These are phyloP conservation scores for Mesaphorura yosii DNA, from an alignment of 1,140 invertebrate genomes.

Conservation along the genomic window DNA sequence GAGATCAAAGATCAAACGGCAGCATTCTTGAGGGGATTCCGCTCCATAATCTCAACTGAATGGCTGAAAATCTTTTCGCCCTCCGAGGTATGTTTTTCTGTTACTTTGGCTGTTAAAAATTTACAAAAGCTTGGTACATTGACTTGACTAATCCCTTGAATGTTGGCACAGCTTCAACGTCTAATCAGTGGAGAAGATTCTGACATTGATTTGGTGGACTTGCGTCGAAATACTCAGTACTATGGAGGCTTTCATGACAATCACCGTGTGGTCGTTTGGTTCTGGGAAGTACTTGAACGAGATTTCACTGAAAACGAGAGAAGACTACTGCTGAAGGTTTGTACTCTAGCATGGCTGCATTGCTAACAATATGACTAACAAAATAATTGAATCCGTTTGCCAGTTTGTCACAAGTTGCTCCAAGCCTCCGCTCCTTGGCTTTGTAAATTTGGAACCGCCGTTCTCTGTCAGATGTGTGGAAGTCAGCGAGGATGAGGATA, in stretches of 20 bases:
- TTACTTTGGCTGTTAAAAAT: neutral
- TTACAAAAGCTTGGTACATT: neutral
- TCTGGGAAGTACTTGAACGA: slow-evolving; percentile 95
- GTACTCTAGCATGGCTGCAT: slow-evolving; percentile 8
- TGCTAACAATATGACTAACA: neutral
- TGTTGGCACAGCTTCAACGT: slow-evolving; percentile 54
- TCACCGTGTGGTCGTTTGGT: slow-evolving; percentile 92
- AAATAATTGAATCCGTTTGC: slow-evolving; percentile 32
- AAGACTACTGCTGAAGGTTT: slow-evolving; percentile 80
- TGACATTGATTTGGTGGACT: slow-evolving; percentile 77
- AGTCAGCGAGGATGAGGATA: slow-evolving; percentile 96
- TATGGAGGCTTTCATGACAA: slow-evolving; percentile 99
- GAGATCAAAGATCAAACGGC: slow-evolving; percentile 94
- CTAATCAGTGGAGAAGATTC: slow-evolving; percentile 84
- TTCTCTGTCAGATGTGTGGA: slow-evolving; percentile 99
- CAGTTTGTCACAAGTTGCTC: slow-evolving; percentile 99
- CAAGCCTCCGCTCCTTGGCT: slow-evolving; percentile 91
- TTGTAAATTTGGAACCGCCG: slow-evolving; percentile 91
- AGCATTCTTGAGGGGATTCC: slow-evolving; percentile 91
- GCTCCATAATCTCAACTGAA: slow-evolving; percentile 85
- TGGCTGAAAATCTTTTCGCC: slow-evolving; percentile 94
- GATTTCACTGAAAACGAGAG: slow-evolving; percentile 88
- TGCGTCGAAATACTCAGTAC: slow-evolving; percentile 89
- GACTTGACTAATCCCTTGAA: neutral
- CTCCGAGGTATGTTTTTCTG: slow-evolving; percentile 59